Percentiles rank a stretch among this genome's conserved stretches.
Evolutionary conservation across 1,140 invertebrate species (phyloP).

Genomic region (Bilobella aurantiaca): DNA sequence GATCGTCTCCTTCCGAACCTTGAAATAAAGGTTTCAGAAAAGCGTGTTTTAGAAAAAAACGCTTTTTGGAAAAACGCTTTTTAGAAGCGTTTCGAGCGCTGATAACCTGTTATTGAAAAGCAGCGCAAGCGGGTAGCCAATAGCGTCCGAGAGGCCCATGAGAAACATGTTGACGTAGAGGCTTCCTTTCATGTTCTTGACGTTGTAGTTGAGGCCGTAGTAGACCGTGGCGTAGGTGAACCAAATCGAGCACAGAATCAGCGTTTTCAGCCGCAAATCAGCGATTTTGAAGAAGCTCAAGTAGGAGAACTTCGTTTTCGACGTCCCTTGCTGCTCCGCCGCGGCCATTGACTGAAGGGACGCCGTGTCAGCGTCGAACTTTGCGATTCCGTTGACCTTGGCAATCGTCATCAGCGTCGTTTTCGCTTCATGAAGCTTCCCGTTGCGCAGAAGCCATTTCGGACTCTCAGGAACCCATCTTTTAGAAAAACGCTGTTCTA

Average conservation of each 20-base stretch:
- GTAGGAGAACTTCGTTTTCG: slow-evolving; percentile 11
- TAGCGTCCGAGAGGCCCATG: slow-evolving; percentile 13
- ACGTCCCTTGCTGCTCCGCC: background rate
- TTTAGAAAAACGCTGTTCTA: background rate
- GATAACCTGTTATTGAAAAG: slow-evolving; percentile 11
- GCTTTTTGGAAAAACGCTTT: no score
- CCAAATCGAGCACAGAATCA: slow-evolving; percentile 12
- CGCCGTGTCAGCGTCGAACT: background rate
- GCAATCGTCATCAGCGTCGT: slow-evolving; percentile 39
- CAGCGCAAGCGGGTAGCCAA: slow-evolving; percentile 10
- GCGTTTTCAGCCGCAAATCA: slow-evolving; percentile 10
- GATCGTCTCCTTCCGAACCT: slow-evolving; percentile 16
- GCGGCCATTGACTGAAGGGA: background rate
- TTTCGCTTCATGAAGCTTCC: slow-evolving; percentile 40
- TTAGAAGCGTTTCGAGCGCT: background rate
- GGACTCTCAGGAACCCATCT: slow-evolving; percentile 43
- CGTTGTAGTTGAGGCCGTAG: slow-evolving; percentile 10
- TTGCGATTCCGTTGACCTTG: slow-evolving; percentile 34
- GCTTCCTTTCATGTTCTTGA: slow-evolving; percentile 9
- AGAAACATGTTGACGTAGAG: slow-evolving; percentile 8
- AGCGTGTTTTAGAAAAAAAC: background rate
- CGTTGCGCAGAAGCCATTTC: slow-evolving; percentile 43
- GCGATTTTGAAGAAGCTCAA: slow-evolving; percentile 9
- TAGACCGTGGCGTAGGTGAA: slow-evolving; percentile 5
- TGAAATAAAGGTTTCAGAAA: background rate